Conservation (phyloP, 2,888 invertebrate species). For the Hoplodrina blanda region DNA sequence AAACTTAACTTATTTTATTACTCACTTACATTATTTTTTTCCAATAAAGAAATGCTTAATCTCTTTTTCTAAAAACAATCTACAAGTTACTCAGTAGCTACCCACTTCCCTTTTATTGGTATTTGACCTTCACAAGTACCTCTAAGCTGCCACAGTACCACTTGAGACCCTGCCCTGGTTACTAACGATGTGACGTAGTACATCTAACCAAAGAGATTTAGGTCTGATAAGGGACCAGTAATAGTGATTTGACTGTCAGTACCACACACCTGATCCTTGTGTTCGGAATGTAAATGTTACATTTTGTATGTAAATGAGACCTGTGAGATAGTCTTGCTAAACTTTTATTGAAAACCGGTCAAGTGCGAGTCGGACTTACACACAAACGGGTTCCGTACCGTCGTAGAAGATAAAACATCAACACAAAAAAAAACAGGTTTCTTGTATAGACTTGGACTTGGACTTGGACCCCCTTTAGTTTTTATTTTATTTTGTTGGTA, state of each 20-base stretch:
- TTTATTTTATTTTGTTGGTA: too few species aligned
- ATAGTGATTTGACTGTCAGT: constrained; percentile 17
- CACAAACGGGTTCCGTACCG: too few species aligned
- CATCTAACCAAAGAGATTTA: constrained; percentile 10
- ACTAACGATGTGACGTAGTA: constrained; percentile 14
- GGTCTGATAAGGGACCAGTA: constrained; percentile 9
- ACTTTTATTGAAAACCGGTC: too few species aligned
- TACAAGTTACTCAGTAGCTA: background rate
- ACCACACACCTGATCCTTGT: constrained; percentile 12
- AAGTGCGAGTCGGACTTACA: too few species aligned
- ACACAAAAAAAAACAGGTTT: too few species aligned
- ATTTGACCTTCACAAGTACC: constrained; percentile 14
- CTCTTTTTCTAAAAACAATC: background rate
- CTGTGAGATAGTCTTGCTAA: background rate
- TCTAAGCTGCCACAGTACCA: background rate
- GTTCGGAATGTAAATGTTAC: background rate
- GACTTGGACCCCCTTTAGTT: too few species aligned
- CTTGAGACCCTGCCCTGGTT: background rate
- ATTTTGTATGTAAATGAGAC: background rate
- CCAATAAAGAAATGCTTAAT: background rate
- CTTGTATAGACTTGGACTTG: too few species aligned
- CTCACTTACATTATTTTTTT: too few species aligned
- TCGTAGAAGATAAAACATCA: too few species aligned
- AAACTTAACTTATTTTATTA: too few species aligned
- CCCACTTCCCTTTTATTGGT: constrained; percentile 6